Conservation (phyloP, 2,797 vertebrate genomes). For the Zalophus californianus region DNA sequence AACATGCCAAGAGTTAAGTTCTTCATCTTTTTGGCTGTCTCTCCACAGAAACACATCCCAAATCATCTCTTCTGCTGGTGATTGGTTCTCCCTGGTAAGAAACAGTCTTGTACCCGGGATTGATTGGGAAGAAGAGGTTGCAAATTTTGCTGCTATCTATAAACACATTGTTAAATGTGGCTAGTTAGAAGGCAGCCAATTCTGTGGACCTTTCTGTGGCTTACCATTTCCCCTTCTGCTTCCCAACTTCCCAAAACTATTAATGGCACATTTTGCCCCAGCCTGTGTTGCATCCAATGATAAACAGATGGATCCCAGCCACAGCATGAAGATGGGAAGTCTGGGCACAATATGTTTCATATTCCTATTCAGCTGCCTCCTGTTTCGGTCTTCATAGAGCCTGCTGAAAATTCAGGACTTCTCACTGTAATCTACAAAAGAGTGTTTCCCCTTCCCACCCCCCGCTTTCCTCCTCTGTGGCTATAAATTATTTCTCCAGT, state of each 20-base stretch:
- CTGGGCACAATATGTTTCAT: constrained; percentile 67
- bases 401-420: constrained; percentile 60
- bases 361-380: constrained; percentile 72
- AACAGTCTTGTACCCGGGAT: neutral
- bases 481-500: constrained; percentile 72
- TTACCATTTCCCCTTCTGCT: neutral
- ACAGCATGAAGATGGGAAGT: constrained; percentile 70
- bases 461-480: neutral
- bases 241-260: constrained; percentile 66
- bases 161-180: neutral
- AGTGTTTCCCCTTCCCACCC: neutral
- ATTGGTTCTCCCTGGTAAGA: constrained; percentile 51
- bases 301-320: constrained; percentile 79
- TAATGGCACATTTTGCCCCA: constrained; percentile 75
- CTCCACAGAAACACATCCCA: neutral
- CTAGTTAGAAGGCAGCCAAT: constrained; percentile 74
- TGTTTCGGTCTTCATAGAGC: constrained; percentile 77
- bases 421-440: constrained; percentile 54
- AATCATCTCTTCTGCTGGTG: neutral
- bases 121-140: constrained; percentile 53
- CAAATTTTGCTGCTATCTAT: constrained; percentile 47
- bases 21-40: neutral
- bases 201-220: constrained; percentile 58
- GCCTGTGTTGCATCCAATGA: constrained; percentile 74
- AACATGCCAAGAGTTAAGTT: neutral